Evolutionary conservation across 2,797 vertebrate genomes (phyloP).

Genomic region (Malacoctenus gilli): DNA sequence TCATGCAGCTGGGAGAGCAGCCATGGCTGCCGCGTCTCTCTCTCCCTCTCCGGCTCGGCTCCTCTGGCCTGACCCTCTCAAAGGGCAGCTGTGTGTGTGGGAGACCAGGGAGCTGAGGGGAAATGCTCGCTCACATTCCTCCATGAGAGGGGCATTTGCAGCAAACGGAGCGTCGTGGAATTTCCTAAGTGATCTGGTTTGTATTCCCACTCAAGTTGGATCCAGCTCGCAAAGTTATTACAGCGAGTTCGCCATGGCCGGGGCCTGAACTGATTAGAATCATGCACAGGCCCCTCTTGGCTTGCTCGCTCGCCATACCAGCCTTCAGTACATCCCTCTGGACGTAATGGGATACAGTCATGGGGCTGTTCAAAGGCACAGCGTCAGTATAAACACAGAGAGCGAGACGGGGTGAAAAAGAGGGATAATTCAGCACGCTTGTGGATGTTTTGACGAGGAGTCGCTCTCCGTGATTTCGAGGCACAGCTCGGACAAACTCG

Average conservation of each 20-base stretch:
- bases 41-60: conserved; percentile 39
- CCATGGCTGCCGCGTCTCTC: conserved; percentile 51
- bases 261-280: conserved; percentile 72
- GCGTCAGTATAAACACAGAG: conserved; percentile 53
- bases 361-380: conserved; percentile 54
- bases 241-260: conserved; percentile 45
- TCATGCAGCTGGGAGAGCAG: conserved; percentile 56
- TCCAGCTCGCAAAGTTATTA: conserved; percentile 65
- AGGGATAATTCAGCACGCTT: conserved; percentile 24
- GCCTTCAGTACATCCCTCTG: conserved; percentile 52
- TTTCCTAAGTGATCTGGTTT: conserved; percentile 78
- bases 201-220: conserved; percentile 70
- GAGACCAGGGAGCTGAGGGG: conserved; percentile 62
- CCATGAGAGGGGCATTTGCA: conserved; percentile 61
- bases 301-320: conserved; percentile 49
- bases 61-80: conserved; percentile 60
- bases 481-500: conserved; percentile 6
- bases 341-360: conserved; percentile 65
- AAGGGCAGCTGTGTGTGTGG: conserved; percentile 74
- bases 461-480: conserved; percentile 34
- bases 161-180: conserved; percentile 59
- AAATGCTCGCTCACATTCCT: conserved; percentile 74
- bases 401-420: conserved; percentile 14
- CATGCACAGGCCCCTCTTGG: conserved; percentile 47
- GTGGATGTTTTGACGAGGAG: conserved; percentile 52